A percentile compares a stretch with the other conserved stretches of the same genome.
phyloP scores from a whole-genome alignment of 2,113 vertebrate species.

The Sceloporus tristichus region DNA sequence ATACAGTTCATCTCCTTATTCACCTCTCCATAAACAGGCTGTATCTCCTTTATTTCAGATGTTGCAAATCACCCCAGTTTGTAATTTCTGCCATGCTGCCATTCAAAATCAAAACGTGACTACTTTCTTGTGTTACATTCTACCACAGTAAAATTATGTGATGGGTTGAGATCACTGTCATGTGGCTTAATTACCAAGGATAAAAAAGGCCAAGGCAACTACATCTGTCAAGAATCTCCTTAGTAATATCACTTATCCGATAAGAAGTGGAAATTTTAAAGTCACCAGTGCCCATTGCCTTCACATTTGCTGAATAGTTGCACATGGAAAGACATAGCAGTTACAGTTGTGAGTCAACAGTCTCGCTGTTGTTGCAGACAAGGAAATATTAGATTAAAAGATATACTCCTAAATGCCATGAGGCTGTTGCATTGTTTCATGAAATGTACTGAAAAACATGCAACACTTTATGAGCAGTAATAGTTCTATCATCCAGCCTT shows the following conservation, averaged over 20 bases:
- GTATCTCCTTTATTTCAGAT: slow-evolving; percentile 8
- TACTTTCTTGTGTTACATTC: background rate
- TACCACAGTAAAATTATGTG: slow-evolving; percentile 30
- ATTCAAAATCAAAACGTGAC: slow-evolving; percentile 17
- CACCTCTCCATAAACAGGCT: background rate
- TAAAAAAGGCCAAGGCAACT: background rate
- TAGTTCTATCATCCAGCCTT: background rate
- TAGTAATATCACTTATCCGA: slow-evolving; percentile 15
- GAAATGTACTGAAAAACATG: background rate
- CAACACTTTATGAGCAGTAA: background rate
- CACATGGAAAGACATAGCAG: background rate
- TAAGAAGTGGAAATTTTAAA: slow-evolving; percentile 7
- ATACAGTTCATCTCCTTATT: slow-evolving; percentile 40
- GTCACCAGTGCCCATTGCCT: background rate
- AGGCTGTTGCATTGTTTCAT: background rate
- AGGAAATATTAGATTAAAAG: background rate
- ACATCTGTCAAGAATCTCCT: slow-evolving; percentile 42
- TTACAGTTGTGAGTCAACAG: background rate
- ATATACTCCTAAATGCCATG: background rate
- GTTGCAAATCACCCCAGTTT: slow-evolving; percentile 49
- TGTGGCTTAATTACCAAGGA: background rate
- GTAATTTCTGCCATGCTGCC: slow-evolving; percentile 54
- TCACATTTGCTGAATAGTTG: fast-evolving
- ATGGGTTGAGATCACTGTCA: slow-evolving; percentile 26
- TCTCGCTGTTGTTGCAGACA: background rate